Base-by-base conservation (phyloP, 2,113 vertebrate genomes). In the Riparia riparia region DNA sequence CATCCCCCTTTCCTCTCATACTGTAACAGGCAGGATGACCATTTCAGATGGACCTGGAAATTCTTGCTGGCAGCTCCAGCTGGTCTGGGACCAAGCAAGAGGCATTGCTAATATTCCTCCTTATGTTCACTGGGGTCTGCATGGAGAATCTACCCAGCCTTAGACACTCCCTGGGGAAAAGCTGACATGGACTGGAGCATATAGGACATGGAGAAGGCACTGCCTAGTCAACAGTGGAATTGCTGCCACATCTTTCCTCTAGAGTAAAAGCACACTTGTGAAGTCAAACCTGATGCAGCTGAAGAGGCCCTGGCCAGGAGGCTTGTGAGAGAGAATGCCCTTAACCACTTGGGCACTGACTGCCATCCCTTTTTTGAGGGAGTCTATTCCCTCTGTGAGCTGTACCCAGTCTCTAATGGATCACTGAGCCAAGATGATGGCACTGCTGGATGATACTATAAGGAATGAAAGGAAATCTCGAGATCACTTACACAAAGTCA, bases 241-340 rank as follows among this genome's bases (percentile, higher is more conserved):
- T 49, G 45, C 34, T 77, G 34, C 45, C 34, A 39, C 28, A 32
- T 12, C 45, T 32, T 41, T 77, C 28, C 57, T 41, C 28, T 19
- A 41, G 21, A 61, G 57, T 14, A 19, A 77, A 77, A 41, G 9
- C 6, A 41, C 22, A 32, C 12, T 25, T 0, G 3, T 17, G 19
- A 28, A 31, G n/a, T 34, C 24, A 34, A 57, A 56, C 13, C 7
- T 44, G 24, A 44, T 34, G 53, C 12, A 44, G 41, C 41, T 73
- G 70, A 44, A 72, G 22, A 26, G 37, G 15, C 16, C 21, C 21
- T 71, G 39, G 13, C 51, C 31, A 28, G 41, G 39, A 31, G 31
- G 1, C 17, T 44, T 20, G 51, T 56, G 39, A 44, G 39, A 56
- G 16, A 72, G 31, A n/a, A 39, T 44, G 9, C 31, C 0, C 0